These are phyloP conservation scores for Drosophila orena DNA, from an alignment of 1,140 invertebrate species.

Conservation along the genomic window DNA sequence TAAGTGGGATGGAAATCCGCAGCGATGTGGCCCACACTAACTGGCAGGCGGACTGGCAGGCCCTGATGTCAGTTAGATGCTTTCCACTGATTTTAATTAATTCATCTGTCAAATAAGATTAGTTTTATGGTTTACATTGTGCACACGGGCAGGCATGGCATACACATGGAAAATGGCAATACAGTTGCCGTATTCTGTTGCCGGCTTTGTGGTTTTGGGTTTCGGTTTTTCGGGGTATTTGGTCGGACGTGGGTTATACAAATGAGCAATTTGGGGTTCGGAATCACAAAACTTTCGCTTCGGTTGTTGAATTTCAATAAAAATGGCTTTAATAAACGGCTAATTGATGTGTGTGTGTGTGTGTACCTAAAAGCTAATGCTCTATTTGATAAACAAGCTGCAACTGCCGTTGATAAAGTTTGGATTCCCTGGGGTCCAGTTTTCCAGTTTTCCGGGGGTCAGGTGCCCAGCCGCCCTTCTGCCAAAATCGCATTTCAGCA, in stretches of 20 bases:
- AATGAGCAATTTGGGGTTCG: neutral
- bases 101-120: constrained; percentile 84
- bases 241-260: constrained; percentile 9
- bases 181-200: constrained; percentile 48
- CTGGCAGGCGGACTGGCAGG: constrained; percentile 32
- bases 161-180: constrained; percentile 25
- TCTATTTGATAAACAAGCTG: constrained; percentile 63
- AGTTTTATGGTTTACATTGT: constrained; percentile 80
- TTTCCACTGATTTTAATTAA: constrained; percentile 83
- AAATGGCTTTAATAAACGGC: constrained; percentile 38
- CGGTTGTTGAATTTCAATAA: constrained; percentile 25
- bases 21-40: constrained; percentile 25
- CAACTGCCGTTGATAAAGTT: constrained; percentile 52
- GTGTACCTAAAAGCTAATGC: constrained; percentile 26
- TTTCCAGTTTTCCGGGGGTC: constrained; percentile 7
- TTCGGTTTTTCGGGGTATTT: constrained; percentile 5
- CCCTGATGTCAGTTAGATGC: constrained; percentile 69
- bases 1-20: constrained; percentile 24
- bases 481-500: constrained; percentile 63
- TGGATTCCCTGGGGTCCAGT: constrained; percentile 15
- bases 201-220: constrained; percentile 37
- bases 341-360: constrained; percentile 31
- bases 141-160: constrained; percentile 15
- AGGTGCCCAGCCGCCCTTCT: constrained; percentile 4
- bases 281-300: neutral